Evolutionary conservation across 2,888 invertebrate species (phyloP).

Genomic region (Hololepta plana): DNA sequence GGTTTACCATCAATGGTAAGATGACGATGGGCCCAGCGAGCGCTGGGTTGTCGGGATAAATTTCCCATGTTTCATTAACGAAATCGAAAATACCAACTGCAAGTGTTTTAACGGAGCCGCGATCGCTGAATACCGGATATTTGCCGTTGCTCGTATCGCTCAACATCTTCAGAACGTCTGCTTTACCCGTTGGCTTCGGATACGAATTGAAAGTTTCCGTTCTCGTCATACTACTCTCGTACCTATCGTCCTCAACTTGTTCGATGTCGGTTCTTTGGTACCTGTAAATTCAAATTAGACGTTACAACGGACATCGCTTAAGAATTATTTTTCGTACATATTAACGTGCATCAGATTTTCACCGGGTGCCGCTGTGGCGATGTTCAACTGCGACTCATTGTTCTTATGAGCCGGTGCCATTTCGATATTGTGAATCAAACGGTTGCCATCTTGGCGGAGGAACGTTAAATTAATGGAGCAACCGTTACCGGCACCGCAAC

Average conservation of each 20-base stretch:
- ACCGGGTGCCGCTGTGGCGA: constrained; percentile 40
- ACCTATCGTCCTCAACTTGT: constrained; percentile 43
- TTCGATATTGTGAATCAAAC: constrained; percentile 63
- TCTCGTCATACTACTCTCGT: constrained; percentile 51
- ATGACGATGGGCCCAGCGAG: constrained; percentile 50
- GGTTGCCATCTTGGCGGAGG: constrained; percentile 45
- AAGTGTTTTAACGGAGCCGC: constrained; percentile 59
- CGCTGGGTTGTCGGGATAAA: constrained; percentile 62
- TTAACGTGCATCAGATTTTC: constrained; percentile 59
- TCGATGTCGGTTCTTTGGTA: too few relatives aligned
- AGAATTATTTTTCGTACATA: constrained; percentile 44
- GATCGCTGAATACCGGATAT: constrained; percentile 53
- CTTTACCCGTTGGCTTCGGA: constrained; percentile 34
- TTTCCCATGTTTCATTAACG: constrained; percentile 58
- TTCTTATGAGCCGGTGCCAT: constrained; percentile 45
- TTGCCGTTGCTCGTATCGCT: constrained; percentile 50
- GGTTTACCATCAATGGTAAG: constrained; percentile 36
- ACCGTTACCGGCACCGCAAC: constrained; percentile 65
- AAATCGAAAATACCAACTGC: constrained; percentile 70
- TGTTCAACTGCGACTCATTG: constrained; percentile 42
- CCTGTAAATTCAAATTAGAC: too few relatives aligned
- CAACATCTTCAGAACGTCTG: constrained; percentile 50
- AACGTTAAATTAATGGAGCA: constrained; percentile 77
- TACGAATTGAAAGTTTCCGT: constrained; percentile 42
- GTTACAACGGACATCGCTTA: too few relatives aligned